Evolutionary conservation across 2,888 invertebrate genomes (phyloP), one percentile per base, ranked within the genome.

Genomic region (Netelia inedita): DNA sequence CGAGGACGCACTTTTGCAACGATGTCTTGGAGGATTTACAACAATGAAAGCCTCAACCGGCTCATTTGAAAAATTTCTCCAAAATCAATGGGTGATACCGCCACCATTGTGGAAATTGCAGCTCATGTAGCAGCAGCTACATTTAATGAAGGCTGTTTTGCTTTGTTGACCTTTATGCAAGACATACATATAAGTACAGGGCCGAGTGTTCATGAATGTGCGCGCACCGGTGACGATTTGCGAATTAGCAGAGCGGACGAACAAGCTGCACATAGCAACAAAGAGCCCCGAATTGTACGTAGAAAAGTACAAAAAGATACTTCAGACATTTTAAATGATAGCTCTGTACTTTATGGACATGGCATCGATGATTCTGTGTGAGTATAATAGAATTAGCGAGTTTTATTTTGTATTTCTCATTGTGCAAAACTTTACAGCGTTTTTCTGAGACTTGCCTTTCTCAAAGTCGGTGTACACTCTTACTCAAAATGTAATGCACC

Each of bases 281-380:
- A 79, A 85, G 82, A 87, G 79, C 76, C 46, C n/a, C n/a, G n/a
- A n/a, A n/a, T n/a, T n/a, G n/a, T n/a, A n/a, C n/a, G n/a, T n/a
- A n/a, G n/a, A n/a, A n/a, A n/a, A n/a, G n/a, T n/a, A n/a, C 83
- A 86, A 87, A 86, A 83, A 85, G 86, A 86, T 85, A 85, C 85
- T 83, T 61, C 85, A 66, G 86, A 88, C 72, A 53, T 83, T 43
- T 43, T 86, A 16, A 85, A 87, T 79, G 85, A 82, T 76, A 89
- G 81, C 89, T 87, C 10, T 89, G 79, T 85, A 68, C 85, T 87
- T 28, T 85, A 83, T 23, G 85, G 81, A 79, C 75, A 81, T 83
- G 81, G 90, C 92, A 66, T 89, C 87, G 75, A 92, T 91, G 89
- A 87, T 50, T 79, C 66, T 61, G 72, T 79, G 82, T 85, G 63